Percentiles rank a stretch among this genome's conserved stretches.
Evolutionary conservation across 2,797 vertebrate genomes (phyloP).

Genomic region (Rallus crepitans): DNA sequence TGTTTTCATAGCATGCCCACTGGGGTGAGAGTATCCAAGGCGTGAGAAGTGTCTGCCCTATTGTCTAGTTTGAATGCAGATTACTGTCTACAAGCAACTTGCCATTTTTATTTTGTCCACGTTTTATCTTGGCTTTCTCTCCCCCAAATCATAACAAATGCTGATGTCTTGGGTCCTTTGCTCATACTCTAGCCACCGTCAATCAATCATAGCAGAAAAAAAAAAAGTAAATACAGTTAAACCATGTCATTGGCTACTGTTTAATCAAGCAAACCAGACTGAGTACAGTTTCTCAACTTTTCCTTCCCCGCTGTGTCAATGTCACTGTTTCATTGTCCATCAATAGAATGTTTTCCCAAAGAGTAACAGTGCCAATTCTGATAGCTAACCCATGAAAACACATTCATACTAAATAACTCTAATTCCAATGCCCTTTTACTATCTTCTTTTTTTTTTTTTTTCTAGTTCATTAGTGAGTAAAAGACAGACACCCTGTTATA

Average conservation of each 20-base stretch:
- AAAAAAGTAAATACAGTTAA: constrained; percentile 8
- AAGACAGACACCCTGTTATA: neutral
- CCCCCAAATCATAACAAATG: neutral
- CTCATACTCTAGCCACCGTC: neutral
- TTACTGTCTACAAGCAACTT: constrained; percentile 27
- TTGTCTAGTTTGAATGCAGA: constrained; percentile 58
- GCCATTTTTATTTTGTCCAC: constrained; percentile 8
- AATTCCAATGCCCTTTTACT: neutral
- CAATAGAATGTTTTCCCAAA: neutral
- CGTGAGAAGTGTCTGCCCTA: constrained; percentile 44
- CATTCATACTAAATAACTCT: neutral
- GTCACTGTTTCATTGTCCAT: neutral
- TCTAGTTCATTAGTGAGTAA: neutral
- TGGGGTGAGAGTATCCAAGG: constrained; percentile 4
- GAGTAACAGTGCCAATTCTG: neutral
- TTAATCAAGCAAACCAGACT: constrained; percentile 27
- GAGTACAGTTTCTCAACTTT: neutral
- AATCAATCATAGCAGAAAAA: constrained; percentile 3
- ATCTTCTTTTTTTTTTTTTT: neutral
- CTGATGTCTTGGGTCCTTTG: constrained; percentile 4
- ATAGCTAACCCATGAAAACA: neutral
- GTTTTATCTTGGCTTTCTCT: neutral
- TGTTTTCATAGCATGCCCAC: neutral
- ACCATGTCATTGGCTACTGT: neutral
- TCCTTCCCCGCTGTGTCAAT: neutral